Evolutionary conservation across 2,113 vertebrate species (phyloP).

Genomic region (Tachysurus vachellii): DNA sequence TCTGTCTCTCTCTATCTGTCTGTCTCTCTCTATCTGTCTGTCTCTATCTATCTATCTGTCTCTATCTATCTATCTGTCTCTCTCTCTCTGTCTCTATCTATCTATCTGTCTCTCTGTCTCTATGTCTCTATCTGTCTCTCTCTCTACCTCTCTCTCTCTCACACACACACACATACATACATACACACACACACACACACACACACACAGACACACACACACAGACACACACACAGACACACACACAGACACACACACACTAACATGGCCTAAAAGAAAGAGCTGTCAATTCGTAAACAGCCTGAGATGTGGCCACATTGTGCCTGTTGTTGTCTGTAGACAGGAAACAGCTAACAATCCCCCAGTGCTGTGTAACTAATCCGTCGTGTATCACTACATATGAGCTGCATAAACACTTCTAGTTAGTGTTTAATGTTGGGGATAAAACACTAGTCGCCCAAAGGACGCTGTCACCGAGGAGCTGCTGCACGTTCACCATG

Average conservation of each 20-base stretch:
- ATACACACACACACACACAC: neutral
- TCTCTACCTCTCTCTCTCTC: too few relatives aligned
- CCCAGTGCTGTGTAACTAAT: neutral
- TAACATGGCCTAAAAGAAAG: neutral
- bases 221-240: neutral
- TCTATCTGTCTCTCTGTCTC: too few relatives aligned
- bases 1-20: too few relatives aligned
- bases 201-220: neutral
- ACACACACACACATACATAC: too few relatives aligned
- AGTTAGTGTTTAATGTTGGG: neutral
- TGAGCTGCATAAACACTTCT: neutral
- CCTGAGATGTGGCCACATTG: neutral
- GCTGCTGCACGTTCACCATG: neutral
- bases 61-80: too few relatives aligned
- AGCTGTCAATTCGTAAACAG: conserved; percentile 13
- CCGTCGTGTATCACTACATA: neutral
- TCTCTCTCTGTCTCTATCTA: too few relatives aligned
- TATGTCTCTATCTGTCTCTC: too few relatives aligned
- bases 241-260: neutral
- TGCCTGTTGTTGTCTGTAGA: neutral
- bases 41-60: too few relatives aligned
- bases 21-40: too few relatives aligned
- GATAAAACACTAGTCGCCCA: neutral
- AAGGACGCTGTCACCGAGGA: neutral
- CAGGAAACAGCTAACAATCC: neutral